Base-by-base conservation (phyloP, 2,797 vertebrate species). In the Alcedo atthis region DNA sequence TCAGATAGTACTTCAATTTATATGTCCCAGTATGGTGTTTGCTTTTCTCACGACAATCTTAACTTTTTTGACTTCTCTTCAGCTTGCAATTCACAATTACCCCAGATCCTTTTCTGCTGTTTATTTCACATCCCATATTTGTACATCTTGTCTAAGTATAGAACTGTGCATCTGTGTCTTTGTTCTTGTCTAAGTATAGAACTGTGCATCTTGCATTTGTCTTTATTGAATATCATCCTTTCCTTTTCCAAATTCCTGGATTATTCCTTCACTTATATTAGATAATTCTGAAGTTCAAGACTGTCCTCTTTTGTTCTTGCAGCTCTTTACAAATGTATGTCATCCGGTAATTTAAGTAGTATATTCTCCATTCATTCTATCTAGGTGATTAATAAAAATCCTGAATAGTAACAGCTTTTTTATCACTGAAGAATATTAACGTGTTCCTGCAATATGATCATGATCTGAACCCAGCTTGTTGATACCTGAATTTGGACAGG, bases 1-100 rank as follows among this genome's bases (percentile, higher is more conserved):
- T 42, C 75, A 93, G 54, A 85, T 67, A 45, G 67, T 77, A 53
- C 35, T 82, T 45, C 42, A 26, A 25, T 57, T 93, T 85, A 73
- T 70, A 59, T 30, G 71, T 71, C 57, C n/a, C 64, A 89, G 64
- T 61, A 58, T 85, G 61, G 64, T 78, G 28, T 64, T 75, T 82
- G 68, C 45, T 93, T 95, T 92, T 68, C 61, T 89, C 32, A 68
- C n/a, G 54, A 26, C 54, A 80, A 4, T 57, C 46, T 63, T 70
- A 81, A 75, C 68, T 87, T 26, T 71, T 78, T 55, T 88, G 68
- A 94, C n/a, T 92, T 84, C 28, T 92, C 45, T 86, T 94, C 40
- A 89, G 24, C 30, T 82, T 90, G 20, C 0, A 0, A 61, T 89
- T 85, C 37, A 85, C 46, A 85, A 11, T 58, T 75, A 42, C 35